phyloP scores from a whole-genome alignment of 2,797 vertebrate genomes.

The Saxicola maurus region DNA sequence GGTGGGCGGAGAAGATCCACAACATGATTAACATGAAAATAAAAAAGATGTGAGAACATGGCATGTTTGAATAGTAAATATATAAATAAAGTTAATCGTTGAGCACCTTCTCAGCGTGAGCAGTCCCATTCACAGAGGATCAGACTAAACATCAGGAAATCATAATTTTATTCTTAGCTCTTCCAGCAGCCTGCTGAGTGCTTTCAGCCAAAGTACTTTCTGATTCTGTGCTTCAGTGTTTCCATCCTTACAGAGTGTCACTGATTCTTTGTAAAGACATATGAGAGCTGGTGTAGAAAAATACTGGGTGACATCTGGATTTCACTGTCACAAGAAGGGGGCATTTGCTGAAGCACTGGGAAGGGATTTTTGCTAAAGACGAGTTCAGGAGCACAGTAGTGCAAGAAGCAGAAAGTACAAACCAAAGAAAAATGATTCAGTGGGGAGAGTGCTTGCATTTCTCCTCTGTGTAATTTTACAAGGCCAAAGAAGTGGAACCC shows the following conservation, averaged over 20 bases:
- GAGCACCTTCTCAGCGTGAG: constrained; percentile 17
- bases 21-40: constrained; percentile 26
- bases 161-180: constrained; percentile 16
- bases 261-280: neutral
- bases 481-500: constrained; percentile 3
- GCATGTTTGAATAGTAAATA: constrained; percentile 13
- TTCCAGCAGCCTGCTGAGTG: neutral
- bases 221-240: constrained; percentile 19
- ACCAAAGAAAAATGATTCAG: neutral
- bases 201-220: constrained; percentile 23
- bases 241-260: neutral
- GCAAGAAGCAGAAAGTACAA: neutral
- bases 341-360: neutral
- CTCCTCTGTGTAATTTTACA: neutral
- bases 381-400: neutral
- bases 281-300: neutral
- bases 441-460: neutral
- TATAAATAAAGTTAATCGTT: neutral
- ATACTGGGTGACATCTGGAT: neutral
- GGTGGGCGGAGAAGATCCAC: constrained; percentile 36
- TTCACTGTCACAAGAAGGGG: neutral
- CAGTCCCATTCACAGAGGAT: neutral
- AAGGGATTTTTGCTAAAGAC: neutral
- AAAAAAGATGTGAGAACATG: constrained; percentile 22
- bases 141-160: constrained; percentile 35